Percentiles rank a stretch among this genome's conserved stretches.
These are phyloP conservation scores for Mizuhopecten yessoensis DNA, from an alignment of 1,140 invertebrate genomes.

Conservation along the genomic window DNA sequence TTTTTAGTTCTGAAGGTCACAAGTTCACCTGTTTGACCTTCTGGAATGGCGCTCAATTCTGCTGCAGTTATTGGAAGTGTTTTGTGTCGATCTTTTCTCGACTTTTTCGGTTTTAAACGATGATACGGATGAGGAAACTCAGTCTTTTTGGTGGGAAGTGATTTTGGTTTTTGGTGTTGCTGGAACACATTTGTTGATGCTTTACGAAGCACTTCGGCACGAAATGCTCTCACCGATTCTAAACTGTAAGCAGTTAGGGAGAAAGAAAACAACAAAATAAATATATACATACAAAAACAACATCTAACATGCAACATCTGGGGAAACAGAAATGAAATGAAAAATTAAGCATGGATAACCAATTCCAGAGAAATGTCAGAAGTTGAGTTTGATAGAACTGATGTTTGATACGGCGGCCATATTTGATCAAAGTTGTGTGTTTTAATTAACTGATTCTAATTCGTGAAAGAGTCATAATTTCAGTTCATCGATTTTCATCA, in stretches of 20 bases:
- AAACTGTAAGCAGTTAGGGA: constrained; percentile 74
- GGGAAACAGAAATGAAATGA: not conserved
- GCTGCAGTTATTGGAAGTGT: constrained; percentile 80
- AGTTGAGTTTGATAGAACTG: too few species aligned
- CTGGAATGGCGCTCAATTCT: constrained; percentile 79
- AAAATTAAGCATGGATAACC: not conserved
- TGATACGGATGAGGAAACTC: constrained; percentile 77
- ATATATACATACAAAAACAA: not conserved
- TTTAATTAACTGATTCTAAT: too few species aligned
- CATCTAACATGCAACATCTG: not conserved
- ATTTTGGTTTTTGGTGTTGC: constrained; percentile 68
- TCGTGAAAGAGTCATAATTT: too few species aligned
- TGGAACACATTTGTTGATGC: constrained; percentile 79
- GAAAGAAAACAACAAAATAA: constrained; percentile 11
- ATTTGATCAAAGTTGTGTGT: too few species aligned
- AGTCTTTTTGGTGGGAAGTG: constrained; percentile 62
- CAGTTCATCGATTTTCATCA: too few species aligned
- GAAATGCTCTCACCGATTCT: constrained; percentile 78
- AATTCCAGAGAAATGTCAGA: not conserved
- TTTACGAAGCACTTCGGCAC: constrained; percentile 76
- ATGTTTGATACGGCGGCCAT: too few species aligned
- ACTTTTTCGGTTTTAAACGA: constrained; percentile 54
- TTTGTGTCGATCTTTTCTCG: constrained; percentile 70
- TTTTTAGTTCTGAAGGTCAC: constrained; percentile 63
- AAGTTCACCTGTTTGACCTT: constrained; percentile 67